Base-by-base conservation (phyloP, 2,888 invertebrate species). In the Himalopsyche anomala region DNA sequence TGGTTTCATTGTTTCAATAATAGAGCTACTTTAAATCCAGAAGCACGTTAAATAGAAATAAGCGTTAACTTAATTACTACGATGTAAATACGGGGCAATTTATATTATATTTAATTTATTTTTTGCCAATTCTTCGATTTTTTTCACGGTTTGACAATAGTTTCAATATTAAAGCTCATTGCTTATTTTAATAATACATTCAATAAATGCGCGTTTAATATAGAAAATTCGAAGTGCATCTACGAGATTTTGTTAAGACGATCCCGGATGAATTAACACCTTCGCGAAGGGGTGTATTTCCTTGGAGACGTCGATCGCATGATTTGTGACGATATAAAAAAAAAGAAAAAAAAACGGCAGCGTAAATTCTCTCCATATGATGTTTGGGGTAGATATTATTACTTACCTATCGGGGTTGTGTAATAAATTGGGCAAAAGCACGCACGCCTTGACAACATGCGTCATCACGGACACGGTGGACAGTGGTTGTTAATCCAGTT, bases 331-430 rank as follows among this genome's bases (percentile, higher is more conserved):
- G 81, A 80, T 81, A 81, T n/a, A 81, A 81, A 81, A 62, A 62
- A 81, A 62, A 55, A 81, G 38, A 81, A 81, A 81, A 62, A 62
- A 81, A 62, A 55, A 54, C 85, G 74, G 6, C 84, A 55, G 81
- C 42, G 38, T 9, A 56, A 51, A 51, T 36, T 56, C 79, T 42
- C 56, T 45, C 54, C 81, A 15, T 55, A 56, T 62, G 42, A 45
- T 85, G 83, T 87, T 85, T 83, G 82, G 84, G 69, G 38, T 69
- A 88, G 84, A 86, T 88, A 85, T 74, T 85, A 85, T 85, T 85
- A 85, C 74, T 85, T 85, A 54, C 42, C 54, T 81, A 82, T 83
- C 83, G 84, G 84, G 51, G 82, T 40, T 83, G 80, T 45, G 79
- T 55, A 74, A 87, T 85, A 88, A 88, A 88, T 88, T 87, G 86